Conservation (phyloP, 2,888 invertebrate species). For the Acheta domesticus region DNA sequence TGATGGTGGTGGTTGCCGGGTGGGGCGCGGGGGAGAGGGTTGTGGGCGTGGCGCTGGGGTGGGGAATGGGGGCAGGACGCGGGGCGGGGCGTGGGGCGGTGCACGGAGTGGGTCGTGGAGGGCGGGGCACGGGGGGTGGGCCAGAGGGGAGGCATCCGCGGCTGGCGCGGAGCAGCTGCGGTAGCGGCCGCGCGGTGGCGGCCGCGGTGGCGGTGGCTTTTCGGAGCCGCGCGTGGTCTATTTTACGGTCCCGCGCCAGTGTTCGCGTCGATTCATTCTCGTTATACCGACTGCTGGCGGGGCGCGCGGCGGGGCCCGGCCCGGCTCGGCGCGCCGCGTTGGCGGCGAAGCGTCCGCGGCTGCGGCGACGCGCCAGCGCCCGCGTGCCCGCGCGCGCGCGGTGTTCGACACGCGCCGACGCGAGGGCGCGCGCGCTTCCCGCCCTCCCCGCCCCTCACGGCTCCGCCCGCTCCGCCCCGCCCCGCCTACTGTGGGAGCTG, state of each 20-base stretch:
- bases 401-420: neutral
- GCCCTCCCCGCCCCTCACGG: too few species aligned
- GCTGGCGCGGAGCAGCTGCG: too few species aligned
- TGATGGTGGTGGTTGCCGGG: too few species aligned
- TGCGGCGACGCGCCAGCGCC: neutral
- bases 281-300: conserved; percentile 18
- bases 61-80: too few species aligned
- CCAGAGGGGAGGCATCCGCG: too few species aligned
- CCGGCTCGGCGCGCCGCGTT: neutral
- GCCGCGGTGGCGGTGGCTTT: neutral
- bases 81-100: too few species aligned
- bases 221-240: conserved; percentile 18
- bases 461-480: too few species aligned
- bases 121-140: too few species aligned
- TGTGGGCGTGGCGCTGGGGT: too few species aligned
- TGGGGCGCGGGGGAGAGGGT: too few species aligned
- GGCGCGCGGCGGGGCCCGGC: neutral
- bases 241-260: neutral
- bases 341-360: neutral
- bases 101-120: too few species aligned
- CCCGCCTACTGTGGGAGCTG: too few species aligned
- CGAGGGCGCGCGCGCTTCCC: neutral
- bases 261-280: conserved; percentile 18
- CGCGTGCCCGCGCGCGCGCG: neutral
- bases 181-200: neutral